Percentiles rank a stretch among this genome's conserved stretches.
Evolutionary conservation across 2,888 invertebrate species (phyloP).

Genomic region (Byasa hedistus): DNA sequence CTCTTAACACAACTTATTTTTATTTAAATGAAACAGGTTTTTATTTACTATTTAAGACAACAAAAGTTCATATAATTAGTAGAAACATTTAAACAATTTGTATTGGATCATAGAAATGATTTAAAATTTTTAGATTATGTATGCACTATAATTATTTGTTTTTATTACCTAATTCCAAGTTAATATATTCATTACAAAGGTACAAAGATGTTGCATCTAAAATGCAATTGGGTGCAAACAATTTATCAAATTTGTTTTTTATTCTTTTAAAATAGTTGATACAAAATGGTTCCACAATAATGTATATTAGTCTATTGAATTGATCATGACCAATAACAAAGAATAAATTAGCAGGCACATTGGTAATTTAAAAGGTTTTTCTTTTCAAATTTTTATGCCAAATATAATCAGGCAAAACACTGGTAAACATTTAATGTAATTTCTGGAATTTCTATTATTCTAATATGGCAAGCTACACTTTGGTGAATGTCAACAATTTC

Average conservation of each 20-base stretch:
- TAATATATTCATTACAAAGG: conserved; percentile 13
- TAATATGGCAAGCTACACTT: conserved; percentile 79
- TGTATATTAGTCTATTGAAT: conserved; percentile 1
- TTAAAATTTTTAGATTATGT: neutral
- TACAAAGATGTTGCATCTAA: conserved; percentile 13
- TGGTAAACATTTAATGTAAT: conserved; percentile 16
- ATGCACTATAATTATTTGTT: neutral
- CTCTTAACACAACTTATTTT: neutral
- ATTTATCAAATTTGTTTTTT: neutral
- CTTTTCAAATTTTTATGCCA: conserved; percentile 1
- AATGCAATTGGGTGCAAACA: conserved; percentile 1
- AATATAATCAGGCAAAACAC: conserved; percentile 10
- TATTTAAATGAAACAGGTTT: neutral
- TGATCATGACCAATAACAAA: neutral
- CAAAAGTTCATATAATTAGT: neutral
- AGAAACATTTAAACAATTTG: neutral
- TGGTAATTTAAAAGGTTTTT: conserved; percentile 12
- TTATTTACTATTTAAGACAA: neutral
- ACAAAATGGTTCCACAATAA: conserved; percentile 8
- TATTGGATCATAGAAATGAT: neutral
- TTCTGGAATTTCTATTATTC: conserved; percentile 41
- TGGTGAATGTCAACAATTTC: conserved; percentile 65
- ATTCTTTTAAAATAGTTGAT: neutral
- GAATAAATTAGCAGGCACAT: conserved; percentile 40
- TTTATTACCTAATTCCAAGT: neutral